Percentiles rank a stretch among this genome's conserved stretches.
phyloP scores from a whole-genome alignment of 1,140 invertebrate species.

The Colletes latitarsis region DNA sequence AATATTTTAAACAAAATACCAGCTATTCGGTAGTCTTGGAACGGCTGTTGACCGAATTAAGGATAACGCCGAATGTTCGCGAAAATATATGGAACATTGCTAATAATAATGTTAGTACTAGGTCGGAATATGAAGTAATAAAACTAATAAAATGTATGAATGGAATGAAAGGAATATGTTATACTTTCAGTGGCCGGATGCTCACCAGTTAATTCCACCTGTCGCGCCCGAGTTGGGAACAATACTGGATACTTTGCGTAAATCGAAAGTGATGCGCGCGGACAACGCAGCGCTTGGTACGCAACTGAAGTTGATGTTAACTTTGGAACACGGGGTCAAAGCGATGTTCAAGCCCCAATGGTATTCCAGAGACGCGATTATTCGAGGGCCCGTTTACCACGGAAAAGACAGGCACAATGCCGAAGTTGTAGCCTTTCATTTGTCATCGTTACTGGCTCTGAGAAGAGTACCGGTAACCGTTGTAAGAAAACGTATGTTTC shows the following conservation, averaged over 20 bases:
- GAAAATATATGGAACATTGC: slow-evolving; percentile 74
- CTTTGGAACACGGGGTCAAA: slow-evolving; percentile 89
- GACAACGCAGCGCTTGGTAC: slow-evolving; percentile 91
- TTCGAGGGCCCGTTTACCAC: slow-evolving; percentile 90
- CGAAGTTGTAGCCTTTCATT: slow-evolving; percentile 97
- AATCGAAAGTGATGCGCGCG: slow-evolving; percentile 86
- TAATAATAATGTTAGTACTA: slow-evolving; percentile 70
- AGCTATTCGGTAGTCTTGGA: slow-evolving; percentile 70
- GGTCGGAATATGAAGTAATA: background rate
- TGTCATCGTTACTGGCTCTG: slow-evolving; percentile 90
- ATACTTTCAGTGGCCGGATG: slow-evolving; percentile 85
- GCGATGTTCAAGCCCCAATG: slow-evolving; percentile 95
- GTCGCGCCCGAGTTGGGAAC: slow-evolving; percentile 85
- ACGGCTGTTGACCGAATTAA: slow-evolving; percentile 68
- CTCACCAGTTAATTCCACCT: slow-evolving; percentile 85
- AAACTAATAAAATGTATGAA: background rate
- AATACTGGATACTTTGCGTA: slow-evolving; percentile 86
- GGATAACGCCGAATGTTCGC: slow-evolving; percentile 63
- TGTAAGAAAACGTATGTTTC: slow-evolving; percentile 83
- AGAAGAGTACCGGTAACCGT: slow-evolving; percentile 90
- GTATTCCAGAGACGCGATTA: slow-evolving; percentile 88
- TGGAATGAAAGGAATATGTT: background rate
- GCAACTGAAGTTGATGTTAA: slow-evolving; percentile 93
- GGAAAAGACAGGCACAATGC: slow-evolving; percentile 96
- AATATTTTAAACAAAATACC: slow-evolving; percentile 74